Base-by-base conservation (phyloP, 2,797 vertebrate species). In the Megaceryle alcyon region DNA sequence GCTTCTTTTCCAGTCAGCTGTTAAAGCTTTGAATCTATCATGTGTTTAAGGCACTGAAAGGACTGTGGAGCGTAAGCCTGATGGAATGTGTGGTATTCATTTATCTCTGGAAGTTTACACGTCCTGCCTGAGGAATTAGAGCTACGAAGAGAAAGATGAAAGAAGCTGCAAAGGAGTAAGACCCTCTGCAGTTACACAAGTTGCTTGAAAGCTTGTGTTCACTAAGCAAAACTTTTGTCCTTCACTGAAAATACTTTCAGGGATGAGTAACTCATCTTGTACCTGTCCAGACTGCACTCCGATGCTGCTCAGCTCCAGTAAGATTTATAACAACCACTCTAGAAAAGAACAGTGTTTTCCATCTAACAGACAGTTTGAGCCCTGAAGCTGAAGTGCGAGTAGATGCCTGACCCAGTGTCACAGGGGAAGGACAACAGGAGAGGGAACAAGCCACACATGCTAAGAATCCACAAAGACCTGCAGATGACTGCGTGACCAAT, bases 1-100 rank as follows among this genome's bases (percentile, higher is more conserved):
- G 92, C 78, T 93, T 82, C 60, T 92, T 77, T 86, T 92, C 83
- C 86, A 94, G 70, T 37, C 81, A 82, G 51, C 60, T 95, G 82
- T 76, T 82, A 94, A 94, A 82, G 65, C 76, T 88, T 81, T 90
- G 64, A 70, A 91, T 80, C 66, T 73, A 14, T 70, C 2, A 0
- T 66, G 31, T 54, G 57, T 88, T 86, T 66, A 82, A 95, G 63
- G 80, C 56, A 56, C 70, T 73, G 63, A 82, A 91, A 91, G 61
- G n/a, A 64, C 35, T 2, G 3, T 8, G 64, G 63, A 88, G 75
- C 59, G 46, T 31, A 21, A 92, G 35, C 51, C 44, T 39, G 31
- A 25, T 78, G 94, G 96, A 93, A 95, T 94, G 88, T 7, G 4
- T 0, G 6, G 78, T 53, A 92, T 87, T 92, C 75, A 22, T 60